Percentiles rank a stretch among this genome's conserved stretches.
Conservation (phyloP, 2,113 vertebrate genomes). For the Glareola pratincola region DNA sequence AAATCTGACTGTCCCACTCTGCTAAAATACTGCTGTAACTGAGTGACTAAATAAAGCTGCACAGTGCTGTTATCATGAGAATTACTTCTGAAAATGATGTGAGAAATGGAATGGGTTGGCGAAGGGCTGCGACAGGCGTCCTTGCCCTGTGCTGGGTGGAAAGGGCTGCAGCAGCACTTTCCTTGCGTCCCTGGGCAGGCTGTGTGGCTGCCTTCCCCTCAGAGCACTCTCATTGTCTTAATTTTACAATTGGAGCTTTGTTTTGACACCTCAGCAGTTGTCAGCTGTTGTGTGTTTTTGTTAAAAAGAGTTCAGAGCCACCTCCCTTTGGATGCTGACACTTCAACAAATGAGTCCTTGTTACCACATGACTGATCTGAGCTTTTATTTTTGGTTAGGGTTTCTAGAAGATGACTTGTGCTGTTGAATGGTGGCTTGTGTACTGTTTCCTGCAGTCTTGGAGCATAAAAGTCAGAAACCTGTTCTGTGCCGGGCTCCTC, state of each 20-base stretch:
- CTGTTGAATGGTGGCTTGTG: neutral
- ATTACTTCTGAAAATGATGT: neutral
- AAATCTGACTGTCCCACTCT: slow-evolving; percentile 73
- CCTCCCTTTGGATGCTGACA: neutral
- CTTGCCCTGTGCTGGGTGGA: neutral
- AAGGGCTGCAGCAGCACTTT: neutral
- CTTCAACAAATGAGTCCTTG: slow-evolving; percentile 43
- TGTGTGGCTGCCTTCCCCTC: neutral
- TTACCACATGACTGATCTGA: neutral
- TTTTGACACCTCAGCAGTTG: slow-evolving; percentile 56
- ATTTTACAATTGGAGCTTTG: slow-evolving; percentile 70
- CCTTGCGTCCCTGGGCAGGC: neutral
- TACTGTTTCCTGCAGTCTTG: accelerated
- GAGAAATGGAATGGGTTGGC: neutral
- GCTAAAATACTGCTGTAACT: slow-evolving; percentile 78
- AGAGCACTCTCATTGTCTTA: slow-evolving; percentile 49
- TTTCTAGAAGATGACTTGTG: neutral
- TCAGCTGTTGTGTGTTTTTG: slow-evolving; percentile 68
- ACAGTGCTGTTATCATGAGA: slow-evolving; percentile 73
- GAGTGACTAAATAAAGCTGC: slow-evolving; percentile 84
- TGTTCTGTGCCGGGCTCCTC: neutral
- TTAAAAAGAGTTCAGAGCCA: neutral
- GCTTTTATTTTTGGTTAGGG: neutral
- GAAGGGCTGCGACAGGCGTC: neutral
- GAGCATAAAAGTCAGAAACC: neutral